Evolutionary conservation across 2,797 vertebrate species (phyloP).

Genomic region (Enoplosus armatus): DNA sequence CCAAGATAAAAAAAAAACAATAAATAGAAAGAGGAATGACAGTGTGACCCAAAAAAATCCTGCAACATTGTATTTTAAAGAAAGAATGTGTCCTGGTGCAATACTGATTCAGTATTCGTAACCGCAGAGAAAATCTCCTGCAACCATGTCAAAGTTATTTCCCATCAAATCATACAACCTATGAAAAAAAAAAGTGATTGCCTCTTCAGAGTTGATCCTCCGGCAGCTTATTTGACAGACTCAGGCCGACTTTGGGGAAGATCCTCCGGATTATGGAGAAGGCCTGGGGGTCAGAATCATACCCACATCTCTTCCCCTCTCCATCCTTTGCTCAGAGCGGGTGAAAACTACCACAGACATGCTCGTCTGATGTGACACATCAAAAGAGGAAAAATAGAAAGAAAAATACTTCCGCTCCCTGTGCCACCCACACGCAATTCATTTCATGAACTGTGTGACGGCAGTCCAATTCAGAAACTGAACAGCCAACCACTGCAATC

Average conservation of each 20-base stretch:
- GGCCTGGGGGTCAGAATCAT: constrained; percentile 31
- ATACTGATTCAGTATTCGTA: constrained; percentile 9
- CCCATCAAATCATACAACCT: constrained; percentile 11
- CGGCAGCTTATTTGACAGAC: constrained; percentile 22
- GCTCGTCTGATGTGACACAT: constrained; percentile 41
- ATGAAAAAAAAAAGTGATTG: constrained; percentile 27
- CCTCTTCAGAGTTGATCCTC: constrained; percentile 42
- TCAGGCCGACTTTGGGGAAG: constrained; percentile 19
- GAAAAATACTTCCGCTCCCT: constrained; percentile 47
- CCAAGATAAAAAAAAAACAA: not conserved
- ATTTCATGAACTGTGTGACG: constrained; percentile 64
- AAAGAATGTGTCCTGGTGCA: not conserved
- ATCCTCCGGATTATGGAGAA: constrained; percentile 32
- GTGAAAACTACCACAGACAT: not conserved
- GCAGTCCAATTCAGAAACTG: constrained; percentile 58
- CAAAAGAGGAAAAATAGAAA: constrained; percentile 47
- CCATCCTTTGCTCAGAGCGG: not conserved
- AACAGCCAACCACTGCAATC: constrained; percentile 67
- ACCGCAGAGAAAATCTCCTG: constrained; percentile 8
- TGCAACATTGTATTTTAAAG: constrained; percentile 2
- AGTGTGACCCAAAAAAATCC: constrained; percentile 3
- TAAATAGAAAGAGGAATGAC: not conserved
- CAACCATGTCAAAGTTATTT: constrained; percentile 14
- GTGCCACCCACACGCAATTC: constrained; percentile 57
- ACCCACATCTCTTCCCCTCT: constrained; percentile 15